Percentiles rank a stretch among this genome's conserved stretches.
phyloP scores from a whole-genome alignment of 2,113 vertebrate species.

The Procavia capensis region DNA sequence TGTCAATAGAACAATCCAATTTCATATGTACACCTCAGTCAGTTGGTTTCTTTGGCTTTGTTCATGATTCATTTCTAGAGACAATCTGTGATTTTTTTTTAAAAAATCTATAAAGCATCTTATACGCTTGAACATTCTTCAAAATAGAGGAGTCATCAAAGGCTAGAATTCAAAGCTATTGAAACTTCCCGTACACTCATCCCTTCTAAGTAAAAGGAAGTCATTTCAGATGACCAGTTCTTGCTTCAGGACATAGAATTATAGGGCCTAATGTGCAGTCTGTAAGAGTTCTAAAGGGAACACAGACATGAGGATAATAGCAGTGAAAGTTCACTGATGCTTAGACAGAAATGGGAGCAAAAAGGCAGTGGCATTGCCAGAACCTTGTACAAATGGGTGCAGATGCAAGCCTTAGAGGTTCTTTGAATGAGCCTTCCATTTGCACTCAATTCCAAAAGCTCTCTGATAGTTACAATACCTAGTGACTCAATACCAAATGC shows the following conservation, averaged over 20 bases:
- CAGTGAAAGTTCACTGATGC: conserved; percentile 42
- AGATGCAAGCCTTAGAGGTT: conserved; percentile 53
- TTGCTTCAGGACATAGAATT: conserved; percentile 48
- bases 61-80: neutral
- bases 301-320: conserved; percentile 57
- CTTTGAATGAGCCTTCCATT: conserved; percentile 10
- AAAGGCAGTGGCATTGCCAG: conserved; percentile 39
- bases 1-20: neutral
- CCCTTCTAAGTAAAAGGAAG: conserved; percentile 55
- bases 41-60: neutral
- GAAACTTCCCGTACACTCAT: conserved; percentile 13
- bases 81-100: neutral
- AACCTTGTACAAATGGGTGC: conserved; percentile 31
- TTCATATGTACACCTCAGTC: neutral
- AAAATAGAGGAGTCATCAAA: conserved; percentile 41
- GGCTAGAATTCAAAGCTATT: conserved; percentile 38
- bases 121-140: neutral
- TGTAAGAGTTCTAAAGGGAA: conserved; percentile 52
- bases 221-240: conserved; percentile 58
- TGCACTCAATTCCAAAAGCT: conserved; percentile 49
- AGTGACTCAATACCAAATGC: conserved; percentile 42
- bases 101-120: neutral
- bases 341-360: conserved; percentile 56
- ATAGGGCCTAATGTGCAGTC: neutral
- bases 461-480: neutral